Percentiles rank a stretch among this genome's conserved stretches.
These are phyloP conservation scores for Drosophila truncata DNA, from an alignment of 1,140 invertebrate species.

Conservation along the genomic window DNA sequence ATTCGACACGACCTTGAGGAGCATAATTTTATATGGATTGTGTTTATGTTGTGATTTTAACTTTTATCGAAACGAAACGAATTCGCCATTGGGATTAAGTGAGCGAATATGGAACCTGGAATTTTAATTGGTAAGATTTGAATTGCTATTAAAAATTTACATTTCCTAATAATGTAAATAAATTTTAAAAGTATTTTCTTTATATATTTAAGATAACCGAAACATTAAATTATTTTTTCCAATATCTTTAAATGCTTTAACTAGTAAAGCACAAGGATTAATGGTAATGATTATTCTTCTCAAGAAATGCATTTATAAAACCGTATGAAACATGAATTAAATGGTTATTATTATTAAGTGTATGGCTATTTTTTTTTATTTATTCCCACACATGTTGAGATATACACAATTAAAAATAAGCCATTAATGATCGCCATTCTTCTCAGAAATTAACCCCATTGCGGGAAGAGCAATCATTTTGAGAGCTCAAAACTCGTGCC, in stretches of 20 bases:
- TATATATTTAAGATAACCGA: too few species aligned
- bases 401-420: slow-evolving; percentile 13
- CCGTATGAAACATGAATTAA: not conserved
- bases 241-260: not conserved
- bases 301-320: not conserved
- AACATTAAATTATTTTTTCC: too few species aligned
- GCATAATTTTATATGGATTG: slow-evolving; percentile 23
- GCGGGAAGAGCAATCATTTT: slow-evolving; percentile 18
- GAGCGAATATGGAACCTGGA: slow-evolving; percentile 75
- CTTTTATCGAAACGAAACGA: slow-evolving; percentile 39
- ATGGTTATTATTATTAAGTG: not conserved
- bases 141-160: not conserved
- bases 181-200: too few species aligned
- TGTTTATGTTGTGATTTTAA: slow-evolving; percentile 29
- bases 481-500: slow-evolving; percentile 44
- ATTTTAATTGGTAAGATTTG: slow-evolving; percentile 75
- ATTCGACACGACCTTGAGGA: slow-evolving; percentile 35
- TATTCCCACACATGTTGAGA: slow-evolving; percentile 4
- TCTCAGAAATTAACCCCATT: slow-evolving; percentile 42
- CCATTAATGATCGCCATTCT: slow-evolving; percentile 7
- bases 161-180: too few species aligned
- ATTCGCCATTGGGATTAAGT: slow-evolving; percentile 41
- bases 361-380: not conserved
- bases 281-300: not conserved
- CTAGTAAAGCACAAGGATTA: not conserved